These are phyloP conservation scores for Grantiella picta DNA, from an alignment of 2,113 vertebrate genomes.

Conservation along the genomic window DNA sequence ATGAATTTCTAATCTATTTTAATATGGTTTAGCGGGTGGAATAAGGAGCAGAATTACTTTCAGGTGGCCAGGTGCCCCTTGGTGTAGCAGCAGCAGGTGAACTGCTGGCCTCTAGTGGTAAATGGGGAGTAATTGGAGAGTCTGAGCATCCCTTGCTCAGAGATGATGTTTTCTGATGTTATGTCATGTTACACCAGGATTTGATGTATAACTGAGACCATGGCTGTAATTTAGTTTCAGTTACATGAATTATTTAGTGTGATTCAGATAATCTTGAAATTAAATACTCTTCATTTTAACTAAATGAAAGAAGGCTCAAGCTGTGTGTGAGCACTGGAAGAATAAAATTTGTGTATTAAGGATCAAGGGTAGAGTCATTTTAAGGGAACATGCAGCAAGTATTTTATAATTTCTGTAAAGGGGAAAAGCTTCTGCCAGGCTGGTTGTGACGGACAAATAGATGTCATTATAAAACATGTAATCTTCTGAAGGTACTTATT, in stretches of 20 bases:
- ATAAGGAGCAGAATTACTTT: neutral
- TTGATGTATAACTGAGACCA: neutral
- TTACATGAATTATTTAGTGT: neutral
- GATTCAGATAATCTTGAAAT: neutral
- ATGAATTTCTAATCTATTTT: neutral
- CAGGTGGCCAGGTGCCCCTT: neutral
- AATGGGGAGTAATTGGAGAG: neutral
- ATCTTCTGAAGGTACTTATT: neutral
- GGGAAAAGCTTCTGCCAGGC: neutral
- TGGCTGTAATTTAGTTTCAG: neutral
- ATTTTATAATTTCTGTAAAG: neutral
- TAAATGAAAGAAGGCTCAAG: neutral
- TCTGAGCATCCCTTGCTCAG: neutral
- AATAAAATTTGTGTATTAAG: neutral
- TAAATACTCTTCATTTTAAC: neutral
- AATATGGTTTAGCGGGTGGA: neutral
- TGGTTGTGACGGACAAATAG: neutral
- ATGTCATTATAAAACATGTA: neutral
- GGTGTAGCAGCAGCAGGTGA: neutral
- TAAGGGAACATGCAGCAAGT: neutral
- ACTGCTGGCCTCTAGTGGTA: slow-evolving; percentile 48
- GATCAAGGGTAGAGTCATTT: neutral
- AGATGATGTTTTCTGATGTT: neutral
- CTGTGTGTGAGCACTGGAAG: neutral
- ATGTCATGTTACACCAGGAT: neutral